Evolutionary conservation across 2,888 invertebrate genomes (phyloP), one percentile per base, ranked within the genome.

Genomic region (Drosophila peninsularis): DNA sequence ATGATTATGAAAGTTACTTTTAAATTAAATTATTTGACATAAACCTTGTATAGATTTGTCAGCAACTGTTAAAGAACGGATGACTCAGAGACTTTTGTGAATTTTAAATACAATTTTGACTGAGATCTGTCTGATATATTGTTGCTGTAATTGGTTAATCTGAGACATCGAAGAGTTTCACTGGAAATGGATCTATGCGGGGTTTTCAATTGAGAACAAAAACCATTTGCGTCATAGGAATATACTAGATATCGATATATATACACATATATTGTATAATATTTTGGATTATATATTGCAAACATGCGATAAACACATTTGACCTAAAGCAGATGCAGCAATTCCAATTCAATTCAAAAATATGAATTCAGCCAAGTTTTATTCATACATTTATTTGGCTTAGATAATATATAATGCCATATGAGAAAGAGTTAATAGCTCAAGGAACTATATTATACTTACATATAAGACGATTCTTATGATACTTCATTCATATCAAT

Each of bases 1-100:
- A n/a, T n/a, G n/a, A n/a, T n/a, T n/a, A n/a, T n/a, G 19, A 47
- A 47, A 19, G 47, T 47, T 19, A 21, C 14, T 42, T 42, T 42
- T 13, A 42, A 42, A 42, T 42, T 6, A 21, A 42, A 21, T 41
- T 13, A 41, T 5, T 24, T 24, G 3, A 24, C 24, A 14, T 3
- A 21, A 30, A n/a, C 5, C 45, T n/a, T 11, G 45, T 47, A 30
- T 47, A 30, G n/a, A 1, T 30, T 47, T 17, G 30, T 47, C 45
- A 47, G 3, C 11, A 3, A 47, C 30, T 47, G 24, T 30, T 17
- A 44, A 3, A n/a, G 7, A 30, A 30, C 10, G 1, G 6, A 32
- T 49, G 49, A 49, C 17, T 49, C 32, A 34, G 32, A 14, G 1
- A 4, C 6, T 1, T 32, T 30, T 9, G 9, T 13, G 19, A 21